phyloP scores from a whole-genome alignment of 2,797 vertebrate species.

The Mormyrus hasselquistii region DNA sequence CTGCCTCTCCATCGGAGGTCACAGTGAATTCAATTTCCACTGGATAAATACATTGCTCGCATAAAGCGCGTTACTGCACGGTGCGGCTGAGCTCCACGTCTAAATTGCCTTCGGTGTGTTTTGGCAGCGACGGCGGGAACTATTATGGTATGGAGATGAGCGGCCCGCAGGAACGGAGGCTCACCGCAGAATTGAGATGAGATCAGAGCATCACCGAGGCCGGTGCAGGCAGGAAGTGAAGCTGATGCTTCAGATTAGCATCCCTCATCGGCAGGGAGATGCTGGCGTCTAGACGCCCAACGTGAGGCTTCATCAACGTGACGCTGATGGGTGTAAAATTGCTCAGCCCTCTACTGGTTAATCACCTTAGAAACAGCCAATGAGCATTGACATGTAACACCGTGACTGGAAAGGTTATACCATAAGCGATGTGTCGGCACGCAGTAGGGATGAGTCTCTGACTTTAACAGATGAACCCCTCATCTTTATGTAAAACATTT shows the following conservation, averaged over 20 bases:
- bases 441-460: background rate
- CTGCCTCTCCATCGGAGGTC: background rate
- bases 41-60: background rate
- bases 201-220: background rate
- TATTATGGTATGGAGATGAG: background rate
- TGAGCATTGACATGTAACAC: background rate
- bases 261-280: background rate
- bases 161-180: background rate
- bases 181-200: background rate
- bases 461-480: constrained; percentile 13
- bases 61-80: background rate
- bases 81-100: background rate
- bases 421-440: background rate
- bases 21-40: background rate
- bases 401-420: background rate
- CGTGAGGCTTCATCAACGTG: background rate
- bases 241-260: background rate
- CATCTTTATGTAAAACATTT: constrained; percentile 13
- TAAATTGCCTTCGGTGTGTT: constrained; percentile 10
- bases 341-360: background rate
- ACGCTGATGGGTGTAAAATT: background rate
- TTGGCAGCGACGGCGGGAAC: background rate
- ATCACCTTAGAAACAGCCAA: background rate
- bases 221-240: background rate
- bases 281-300: background rate